These are phyloP conservation scores for Hemicrepidius hirtus DNA, from an alignment of 2,888 invertebrate genomes.

Conservation along the genomic window DNA sequence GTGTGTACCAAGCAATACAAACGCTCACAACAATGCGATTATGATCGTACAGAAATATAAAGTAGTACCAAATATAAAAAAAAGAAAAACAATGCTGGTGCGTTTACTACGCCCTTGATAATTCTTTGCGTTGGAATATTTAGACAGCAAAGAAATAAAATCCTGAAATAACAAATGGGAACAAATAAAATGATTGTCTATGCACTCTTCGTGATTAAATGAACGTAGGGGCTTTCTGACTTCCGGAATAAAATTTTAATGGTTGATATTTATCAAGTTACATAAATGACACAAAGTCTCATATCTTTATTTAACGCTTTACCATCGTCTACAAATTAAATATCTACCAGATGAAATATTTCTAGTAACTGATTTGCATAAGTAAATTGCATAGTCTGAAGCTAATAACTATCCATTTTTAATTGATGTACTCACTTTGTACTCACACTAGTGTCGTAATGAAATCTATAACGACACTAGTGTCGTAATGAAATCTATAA, in stretches of 20 bases:
- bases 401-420: too few relatives aligned
- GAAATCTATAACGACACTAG: too few relatives aligned
- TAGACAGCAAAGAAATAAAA: neutral
- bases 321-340: too few relatives aligned
- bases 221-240: neutral
- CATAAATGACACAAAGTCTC: too few relatives aligned
- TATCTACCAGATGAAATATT: too few relatives aligned
- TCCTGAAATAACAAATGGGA: neutral
- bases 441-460: too few relatives aligned
- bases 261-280: neutral
- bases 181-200: neutral
- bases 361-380: too few relatives aligned
- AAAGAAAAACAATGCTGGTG: constrained; percentile 1
- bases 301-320: too few relatives aligned
- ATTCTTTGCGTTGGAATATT: neutral
- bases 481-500: too few relatives aligned
- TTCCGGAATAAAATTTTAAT: neutral
- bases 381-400: too few relatives aligned
- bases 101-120: constrained; percentile 12
- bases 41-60: constrained; percentile 24
- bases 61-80: constrained; percentile 1
- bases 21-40: constrained; percentile 33
- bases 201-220: neutral
- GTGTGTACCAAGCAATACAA: constrained; percentile 30
- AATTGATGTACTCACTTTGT: too few relatives aligned